Percentiles rank a stretch among this genome's conserved stretches.
Conservation (phyloP, 2,113 vertebrate genomes). For the Nansenia antarctica region DNA sequence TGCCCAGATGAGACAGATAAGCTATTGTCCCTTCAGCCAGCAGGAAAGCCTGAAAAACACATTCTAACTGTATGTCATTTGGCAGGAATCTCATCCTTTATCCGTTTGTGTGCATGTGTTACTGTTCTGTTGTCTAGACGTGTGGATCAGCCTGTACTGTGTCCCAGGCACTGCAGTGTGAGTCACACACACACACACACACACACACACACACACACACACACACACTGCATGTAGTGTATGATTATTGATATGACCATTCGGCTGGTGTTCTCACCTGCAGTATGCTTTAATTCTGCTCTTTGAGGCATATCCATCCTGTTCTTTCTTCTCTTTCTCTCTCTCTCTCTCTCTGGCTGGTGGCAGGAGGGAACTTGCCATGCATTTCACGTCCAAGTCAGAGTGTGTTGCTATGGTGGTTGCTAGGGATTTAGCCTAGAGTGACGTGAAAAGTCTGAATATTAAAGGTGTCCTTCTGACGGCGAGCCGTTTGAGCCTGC, state of each 20-base stretch:
- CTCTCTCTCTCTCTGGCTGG: conserved; percentile 34
- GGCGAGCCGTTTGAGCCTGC: conserved; percentile 64
- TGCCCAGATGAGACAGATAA: neutral
- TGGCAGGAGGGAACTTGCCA: conserved; percentile 71
- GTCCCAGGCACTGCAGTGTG: conserved; percentile 8
- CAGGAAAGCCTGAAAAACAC: neutral
- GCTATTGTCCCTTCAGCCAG: neutral
- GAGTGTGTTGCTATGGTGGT: conserved; percentile 82
- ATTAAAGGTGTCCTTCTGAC: conserved; percentile 81
- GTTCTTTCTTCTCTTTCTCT: conserved; percentile 5
- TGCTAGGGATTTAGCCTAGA: conserved; percentile 80
- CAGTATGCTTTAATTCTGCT: conserved; percentile 52
- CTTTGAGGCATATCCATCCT: conserved; percentile 48
- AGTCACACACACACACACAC: conserved; percentile 12
- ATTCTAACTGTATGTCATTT: neutral
- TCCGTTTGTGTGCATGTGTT: conserved; percentile 7
- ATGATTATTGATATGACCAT: conserved; percentile 37
- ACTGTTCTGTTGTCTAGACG: neutral
- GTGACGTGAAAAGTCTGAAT: conserved; percentile 79
- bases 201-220: no score
- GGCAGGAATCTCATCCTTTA: neutral
- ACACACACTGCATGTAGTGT: conserved; percentile 25
- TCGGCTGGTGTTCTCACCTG: conserved; percentile 24
- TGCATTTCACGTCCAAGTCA: conserved; percentile 77
- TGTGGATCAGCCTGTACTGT: conserved; percentile 16